Percentiles rank a stretch among this genome's conserved stretches.
Conservation (phyloP, 37 sponge, comb jelly and placozoan species). For the Agelas oroides region DNA sequence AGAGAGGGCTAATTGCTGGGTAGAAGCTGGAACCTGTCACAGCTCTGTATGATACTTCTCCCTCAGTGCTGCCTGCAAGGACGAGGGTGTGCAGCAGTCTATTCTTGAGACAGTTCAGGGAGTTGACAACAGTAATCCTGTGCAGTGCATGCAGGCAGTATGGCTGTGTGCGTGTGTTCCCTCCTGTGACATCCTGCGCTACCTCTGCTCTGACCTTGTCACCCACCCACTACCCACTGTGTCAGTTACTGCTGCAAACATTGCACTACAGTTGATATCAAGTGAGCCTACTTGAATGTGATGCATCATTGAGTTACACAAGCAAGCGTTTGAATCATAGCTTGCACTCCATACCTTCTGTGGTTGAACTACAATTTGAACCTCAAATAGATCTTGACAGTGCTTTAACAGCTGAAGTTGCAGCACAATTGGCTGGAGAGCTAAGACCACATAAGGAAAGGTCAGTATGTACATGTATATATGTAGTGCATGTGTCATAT, state of each 20-base stretch:
- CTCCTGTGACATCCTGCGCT: neutral
- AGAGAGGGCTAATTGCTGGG: too few species aligned
- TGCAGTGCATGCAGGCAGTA: neutral
- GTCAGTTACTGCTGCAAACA: neutral
- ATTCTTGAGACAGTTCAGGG: neutral
- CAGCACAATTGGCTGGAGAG: too few species aligned
- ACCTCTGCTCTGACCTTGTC: constrained; percentile 13
- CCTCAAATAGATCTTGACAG: too few species aligned
- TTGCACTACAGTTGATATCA: neutral
- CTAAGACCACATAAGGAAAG: too few species aligned
- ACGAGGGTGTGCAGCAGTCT: neutral
- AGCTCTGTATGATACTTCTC: neutral
- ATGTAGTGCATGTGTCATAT: too few species aligned
- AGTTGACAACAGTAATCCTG: neutral
- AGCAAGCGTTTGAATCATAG: too few species aligned
- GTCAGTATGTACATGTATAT: too few species aligned
- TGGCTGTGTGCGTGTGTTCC: neutral
- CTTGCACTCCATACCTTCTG: too few species aligned
- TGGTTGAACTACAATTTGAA: too few species aligned
- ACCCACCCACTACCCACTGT: constrained; percentile 34
- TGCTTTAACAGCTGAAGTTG: too few species aligned
- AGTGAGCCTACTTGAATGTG: neutral
- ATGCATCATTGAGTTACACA: too few species aligned
- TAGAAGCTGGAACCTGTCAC: too few species aligned
- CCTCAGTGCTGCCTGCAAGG: neutral